These are phyloP conservation scores for Epinotia demarniana DNA, from an alignment of 2,888 invertebrate genomes.

Conservation along the genomic window DNA sequence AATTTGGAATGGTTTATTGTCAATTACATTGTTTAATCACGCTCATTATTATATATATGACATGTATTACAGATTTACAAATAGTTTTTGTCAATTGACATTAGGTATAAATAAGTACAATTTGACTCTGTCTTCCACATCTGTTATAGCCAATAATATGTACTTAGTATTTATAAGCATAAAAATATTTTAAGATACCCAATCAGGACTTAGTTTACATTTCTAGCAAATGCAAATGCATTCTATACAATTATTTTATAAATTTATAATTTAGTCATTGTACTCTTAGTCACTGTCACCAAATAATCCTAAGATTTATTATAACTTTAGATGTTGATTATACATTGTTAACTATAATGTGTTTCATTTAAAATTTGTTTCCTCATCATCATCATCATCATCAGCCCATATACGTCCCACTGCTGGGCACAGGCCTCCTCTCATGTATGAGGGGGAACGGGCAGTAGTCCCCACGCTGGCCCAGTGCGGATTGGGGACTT, in stretches of 20 bases:
- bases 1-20: background rate
- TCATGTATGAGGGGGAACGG: too few relatives aligned
- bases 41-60: background rate
- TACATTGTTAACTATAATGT: background rate
- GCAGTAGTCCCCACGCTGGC: too few relatives aligned
- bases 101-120: slow-evolving; percentile 8
- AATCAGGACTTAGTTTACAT: background rate
- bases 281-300: background rate
- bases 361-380: background rate
- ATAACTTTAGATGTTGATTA: slow-evolving; percentile 7
- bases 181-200: background rate
- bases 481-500: too few relatives aligned
- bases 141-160: background rate
- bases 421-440: too few relatives aligned
- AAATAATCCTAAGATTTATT: slow-evolving; percentile 6
- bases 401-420: too few relatives aligned
- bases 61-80: background rate
- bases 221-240: background rate
- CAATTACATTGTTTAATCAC: background rate
- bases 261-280: background rate
- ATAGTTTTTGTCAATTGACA: slow-evolving; percentile 17
- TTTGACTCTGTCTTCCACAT: slow-evolving; percentile 17
- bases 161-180: slow-evolving; percentile 1
- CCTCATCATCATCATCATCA: too few relatives aligned
- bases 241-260: background rate